Percentiles rank a stretch among this genome's conserved stretches.
Conservation (phyloP, 2,888 invertebrate genomes). For the Hecatera dysodea region DNA sequence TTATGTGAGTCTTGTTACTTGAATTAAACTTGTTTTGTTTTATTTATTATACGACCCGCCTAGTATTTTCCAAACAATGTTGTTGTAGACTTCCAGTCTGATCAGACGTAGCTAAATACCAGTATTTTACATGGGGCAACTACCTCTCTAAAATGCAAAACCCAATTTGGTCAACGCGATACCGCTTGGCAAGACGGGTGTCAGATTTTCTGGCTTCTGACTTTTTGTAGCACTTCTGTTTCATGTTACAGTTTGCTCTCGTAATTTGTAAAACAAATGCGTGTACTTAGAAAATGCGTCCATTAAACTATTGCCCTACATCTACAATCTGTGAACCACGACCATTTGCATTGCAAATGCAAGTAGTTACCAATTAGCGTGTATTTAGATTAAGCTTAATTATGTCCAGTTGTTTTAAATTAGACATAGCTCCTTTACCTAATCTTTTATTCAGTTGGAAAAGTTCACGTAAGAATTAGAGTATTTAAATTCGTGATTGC, state of each 20-base stretch:
- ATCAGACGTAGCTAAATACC: not conserved
- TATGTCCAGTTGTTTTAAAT: constrained; percentile 19
- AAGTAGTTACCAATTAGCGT: constrained; percentile 32
- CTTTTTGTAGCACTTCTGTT: not conserved
- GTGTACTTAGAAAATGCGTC: constrained; percentile 29
- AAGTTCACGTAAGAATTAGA: not conserved
- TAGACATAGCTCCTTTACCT: not conserved
- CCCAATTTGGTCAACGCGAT: not conserved
- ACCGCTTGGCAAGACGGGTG: not conserved
- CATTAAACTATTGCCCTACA: constrained; percentile 43
- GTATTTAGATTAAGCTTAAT: constrained; percentile 22
- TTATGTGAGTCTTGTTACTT: too few relatives aligned
- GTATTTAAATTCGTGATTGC: too few relatives aligned
- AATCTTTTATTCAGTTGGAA: constrained; percentile 11
- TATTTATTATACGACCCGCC: not conserved
- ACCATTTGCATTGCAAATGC: constrained; percentile 45
- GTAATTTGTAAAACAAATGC: constrained; percentile 20
- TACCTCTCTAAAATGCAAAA: too few relatives aligned
- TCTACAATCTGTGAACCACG: constrained; percentile 41
- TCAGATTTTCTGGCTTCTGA: not conserved
- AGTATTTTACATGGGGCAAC: not conserved
- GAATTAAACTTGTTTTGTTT: too few relatives aligned
- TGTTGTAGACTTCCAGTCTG: not conserved
- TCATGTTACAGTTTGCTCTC: not conserved
- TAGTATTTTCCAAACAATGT: not conserved